phyloP scores from a whole-genome alignment of 2,888 invertebrate species.

The Thereva unica region DNA sequence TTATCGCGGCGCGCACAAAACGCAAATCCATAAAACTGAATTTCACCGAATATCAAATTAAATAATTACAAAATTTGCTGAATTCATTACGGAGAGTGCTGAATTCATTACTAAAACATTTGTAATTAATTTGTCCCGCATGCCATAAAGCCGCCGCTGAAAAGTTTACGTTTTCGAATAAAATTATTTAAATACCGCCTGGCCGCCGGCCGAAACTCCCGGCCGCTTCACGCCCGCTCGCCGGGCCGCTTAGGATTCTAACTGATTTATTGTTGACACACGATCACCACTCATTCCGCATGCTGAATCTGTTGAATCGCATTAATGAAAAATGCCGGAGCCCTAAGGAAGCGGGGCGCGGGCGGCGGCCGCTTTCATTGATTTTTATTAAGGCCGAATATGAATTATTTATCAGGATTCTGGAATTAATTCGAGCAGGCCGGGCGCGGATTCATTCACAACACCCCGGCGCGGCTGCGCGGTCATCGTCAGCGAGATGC shows the following conservation, averaged over 20 bases:
- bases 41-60: no score
- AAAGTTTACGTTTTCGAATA: no score
- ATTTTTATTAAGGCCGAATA: slow-evolving; percentile 15
- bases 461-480: neutral
- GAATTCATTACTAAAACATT: no score
- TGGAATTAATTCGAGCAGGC: slow-evolving; percentile 27
- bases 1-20: no score
- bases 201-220: no score
- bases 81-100: no score
- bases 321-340: slow-evolving; percentile 8
- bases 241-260: neutral
- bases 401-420: slow-evolving; percentile 29
- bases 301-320: slow-evolving; percentile 2
- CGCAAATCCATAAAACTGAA: no score
- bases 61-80: no score
- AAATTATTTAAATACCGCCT: no score
- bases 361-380: slow-evolving; percentile 2
- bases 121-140: no score
- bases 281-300: slow-evolving; percentile 26
- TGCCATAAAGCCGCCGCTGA: no score
- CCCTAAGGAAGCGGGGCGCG: slow-evolving; percentile 3
- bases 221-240: no score
- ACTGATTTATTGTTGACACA: slow-evolving; percentile 28
- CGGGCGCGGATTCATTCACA: slow-evolving; percentile 33
- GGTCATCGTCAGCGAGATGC: slow-evolving; percentile 2